Conservation (phyloP, 2,888 invertebrate species). For the Carpatolechia fugitivella region DNA sequence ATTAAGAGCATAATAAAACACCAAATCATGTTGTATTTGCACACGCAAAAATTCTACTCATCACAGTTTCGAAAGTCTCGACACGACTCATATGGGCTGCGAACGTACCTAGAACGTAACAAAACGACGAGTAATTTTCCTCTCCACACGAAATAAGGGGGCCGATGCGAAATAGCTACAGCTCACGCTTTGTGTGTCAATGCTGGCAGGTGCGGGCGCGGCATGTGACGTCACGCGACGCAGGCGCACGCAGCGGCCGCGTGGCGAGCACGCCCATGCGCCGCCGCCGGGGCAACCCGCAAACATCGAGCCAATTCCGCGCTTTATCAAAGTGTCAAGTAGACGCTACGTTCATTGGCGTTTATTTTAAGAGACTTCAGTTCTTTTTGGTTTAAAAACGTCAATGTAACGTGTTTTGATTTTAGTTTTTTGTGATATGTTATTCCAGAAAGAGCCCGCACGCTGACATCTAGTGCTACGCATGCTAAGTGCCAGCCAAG, state of each 20-base stretch:
- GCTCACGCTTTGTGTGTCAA: constrained; percentile 31
- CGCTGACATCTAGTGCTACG: neutral
- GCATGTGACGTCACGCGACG: constrained; percentile 31
- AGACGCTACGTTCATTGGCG: too few species aligned
- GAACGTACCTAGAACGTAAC: too few species aligned
- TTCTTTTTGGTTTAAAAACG: too few species aligned
- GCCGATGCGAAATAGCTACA: neutral
- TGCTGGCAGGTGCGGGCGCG: constrained; percentile 29
- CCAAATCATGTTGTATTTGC: too few species aligned
- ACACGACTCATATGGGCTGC: too few species aligned
- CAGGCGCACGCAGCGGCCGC: constrained; percentile 28
- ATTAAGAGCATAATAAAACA: too few species aligned
- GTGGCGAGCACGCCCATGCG: constrained; percentile 22
- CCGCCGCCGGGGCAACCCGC: constrained; percentile 28
- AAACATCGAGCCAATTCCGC: neutral
- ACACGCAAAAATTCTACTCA: too few species aligned
- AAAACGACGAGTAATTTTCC: neutral
- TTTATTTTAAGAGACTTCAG: too few species aligned
- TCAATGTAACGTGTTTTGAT: too few species aligned
- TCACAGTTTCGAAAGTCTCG: too few species aligned
- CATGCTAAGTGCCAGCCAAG: constrained; percentile 8
- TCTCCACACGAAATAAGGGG: neutral
- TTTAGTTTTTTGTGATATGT: too few species aligned
- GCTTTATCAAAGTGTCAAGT: too few species aligned
- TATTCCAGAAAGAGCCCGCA: neutral